Conservation (phyloP, 2,888 invertebrate species). For the Eristalis intricaria region DNA sequence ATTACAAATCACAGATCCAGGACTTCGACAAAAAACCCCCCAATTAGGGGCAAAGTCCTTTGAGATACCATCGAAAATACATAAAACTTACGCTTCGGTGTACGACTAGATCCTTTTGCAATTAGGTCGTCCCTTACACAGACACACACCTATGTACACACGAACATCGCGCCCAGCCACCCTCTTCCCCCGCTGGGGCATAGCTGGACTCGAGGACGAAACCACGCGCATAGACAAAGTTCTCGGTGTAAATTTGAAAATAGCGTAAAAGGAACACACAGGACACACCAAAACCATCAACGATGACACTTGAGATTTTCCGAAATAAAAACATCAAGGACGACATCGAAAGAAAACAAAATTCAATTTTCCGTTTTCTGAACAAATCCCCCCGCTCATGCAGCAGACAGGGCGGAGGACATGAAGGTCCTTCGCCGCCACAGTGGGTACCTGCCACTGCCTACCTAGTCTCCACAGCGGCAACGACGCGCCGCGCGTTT, state of each 20-base stretch:
- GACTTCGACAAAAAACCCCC: slow-evolving; percentile 8
- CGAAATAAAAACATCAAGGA: slow-evolving; percentile 61
- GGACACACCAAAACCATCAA: slow-evolving; percentile 6
- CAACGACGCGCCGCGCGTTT: not conserved
- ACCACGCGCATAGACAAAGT: slow-evolving; percentile 35
- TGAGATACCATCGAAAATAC: slow-evolving; percentile 31
- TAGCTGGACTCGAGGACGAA: not conserved
- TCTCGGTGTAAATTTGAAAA: slow-evolving; percentile 32
- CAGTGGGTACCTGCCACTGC: not conserved
- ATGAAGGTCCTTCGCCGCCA: not conserved
- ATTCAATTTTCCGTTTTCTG: slow-evolving; percentile 57
- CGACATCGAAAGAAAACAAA: slow-evolving; percentile 64
- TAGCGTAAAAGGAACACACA: not conserved
- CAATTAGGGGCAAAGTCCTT: slow-evolving; percentile 24
- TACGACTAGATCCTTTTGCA: slow-evolving; percentile 35
- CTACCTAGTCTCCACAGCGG: not conserved
- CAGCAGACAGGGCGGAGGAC: not conserved
- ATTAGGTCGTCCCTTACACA: slow-evolving; percentile 61
- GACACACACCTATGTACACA: not conserved
- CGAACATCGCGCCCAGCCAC: not conserved
- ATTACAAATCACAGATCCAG: slow-evolving; percentile 37
- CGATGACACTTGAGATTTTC: slow-evolving; percentile 16
- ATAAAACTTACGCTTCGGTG: slow-evolving; percentile 1
- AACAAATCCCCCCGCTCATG: not conserved
- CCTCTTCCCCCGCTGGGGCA: not conserved